phyloP scores from a whole-genome alignment of 2,113 vertebrate species.

The Porphyrio hochstetteri region DNA sequence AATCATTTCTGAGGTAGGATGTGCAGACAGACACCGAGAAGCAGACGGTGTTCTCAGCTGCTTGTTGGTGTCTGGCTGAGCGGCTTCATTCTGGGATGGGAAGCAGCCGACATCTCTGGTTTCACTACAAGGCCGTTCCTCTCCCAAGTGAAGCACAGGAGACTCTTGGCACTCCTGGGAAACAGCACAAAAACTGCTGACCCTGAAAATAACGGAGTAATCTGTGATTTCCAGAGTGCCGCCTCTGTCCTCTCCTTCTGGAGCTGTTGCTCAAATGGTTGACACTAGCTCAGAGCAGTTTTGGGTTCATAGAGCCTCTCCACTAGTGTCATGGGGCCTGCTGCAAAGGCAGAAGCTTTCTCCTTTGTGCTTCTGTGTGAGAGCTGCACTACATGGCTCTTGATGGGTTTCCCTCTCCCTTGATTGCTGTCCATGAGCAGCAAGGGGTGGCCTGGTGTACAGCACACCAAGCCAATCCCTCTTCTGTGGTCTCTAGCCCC shows the following conservation, averaged over 20 bases:
- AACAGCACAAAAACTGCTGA: neutral
- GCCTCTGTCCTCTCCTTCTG: neutral
- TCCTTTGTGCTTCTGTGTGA: neutral
- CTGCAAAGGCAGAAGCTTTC: neutral
- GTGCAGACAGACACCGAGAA: neutral
- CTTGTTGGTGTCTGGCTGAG: neutral
- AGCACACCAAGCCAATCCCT: neutral
- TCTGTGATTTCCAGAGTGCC: neutral
- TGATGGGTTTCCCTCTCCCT: neutral
- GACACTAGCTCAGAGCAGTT: neutral
- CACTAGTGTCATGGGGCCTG: accelerated
- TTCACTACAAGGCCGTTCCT: neutral
- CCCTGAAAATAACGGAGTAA: neutral
- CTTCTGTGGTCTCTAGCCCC: neutral
- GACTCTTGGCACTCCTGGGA: neutral
- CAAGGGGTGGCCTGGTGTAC: neutral
- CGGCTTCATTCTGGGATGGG: neutral
- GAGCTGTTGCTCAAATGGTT: neutral
- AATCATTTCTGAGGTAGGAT: neutral
- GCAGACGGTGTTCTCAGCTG: neutral
- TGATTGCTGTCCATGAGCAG: neutral
- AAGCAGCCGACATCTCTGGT: neutral
- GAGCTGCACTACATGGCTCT: neutral
- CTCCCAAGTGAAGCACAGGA: neutral
- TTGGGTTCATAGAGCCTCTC: neutral